Evolutionary conservation across 2,888 invertebrate species (phyloP).

Genomic region (Tortrix viridana): DNA sequence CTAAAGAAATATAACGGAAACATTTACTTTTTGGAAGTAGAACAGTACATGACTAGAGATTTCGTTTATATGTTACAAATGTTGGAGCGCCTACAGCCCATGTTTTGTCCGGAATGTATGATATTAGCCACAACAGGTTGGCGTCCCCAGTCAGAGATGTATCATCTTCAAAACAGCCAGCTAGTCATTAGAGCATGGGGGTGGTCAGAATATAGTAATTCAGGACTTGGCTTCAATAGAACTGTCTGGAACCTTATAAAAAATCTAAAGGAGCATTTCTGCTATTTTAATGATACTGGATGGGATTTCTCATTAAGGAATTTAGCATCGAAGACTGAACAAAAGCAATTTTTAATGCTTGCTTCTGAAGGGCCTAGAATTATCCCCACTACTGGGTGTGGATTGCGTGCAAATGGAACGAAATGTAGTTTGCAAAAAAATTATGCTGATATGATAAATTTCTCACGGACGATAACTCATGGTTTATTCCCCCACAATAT

Average conservation of each 20-base stretch:
- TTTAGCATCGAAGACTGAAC: conserved; percentile 15
- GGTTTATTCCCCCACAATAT: conserved; percentile 2
- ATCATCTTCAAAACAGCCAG: not conserved
- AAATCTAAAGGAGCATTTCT: conserved; percentile 7
- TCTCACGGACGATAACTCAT: conserved; percentile 3
- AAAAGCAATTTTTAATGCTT: conserved; percentile 7
- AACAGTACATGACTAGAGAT: conserved; percentile 17
- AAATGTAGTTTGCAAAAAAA: conserved; percentile 6
- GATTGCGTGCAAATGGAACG: conserved; percentile 2
- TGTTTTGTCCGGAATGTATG: conserved; percentile 16
- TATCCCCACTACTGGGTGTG: conserved; percentile 63
- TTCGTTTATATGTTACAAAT: conserved; percentile 16
- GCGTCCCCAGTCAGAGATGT: conserved; percentile 6
- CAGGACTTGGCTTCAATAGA: conserved; percentile 25
- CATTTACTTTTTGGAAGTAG: conserved; percentile 39
- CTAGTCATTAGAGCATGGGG: conserved; percentile 23
- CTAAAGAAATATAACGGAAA: conserved; percentile 49
- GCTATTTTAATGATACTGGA: conserved; percentile 18
- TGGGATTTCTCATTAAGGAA: conserved; percentile 23
- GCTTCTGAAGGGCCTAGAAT: conserved; percentile 19
- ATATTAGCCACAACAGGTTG: conserved; percentile 6
- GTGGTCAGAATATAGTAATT: conserved; percentile 26
- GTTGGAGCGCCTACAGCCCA: conserved; percentile 10
- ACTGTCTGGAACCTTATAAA: conserved; percentile 14
- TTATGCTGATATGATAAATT: conserved; percentile 12